Conservation (phyloP, 2,113 vertebrate species). For the Nannobrachium achirus region DNA sequence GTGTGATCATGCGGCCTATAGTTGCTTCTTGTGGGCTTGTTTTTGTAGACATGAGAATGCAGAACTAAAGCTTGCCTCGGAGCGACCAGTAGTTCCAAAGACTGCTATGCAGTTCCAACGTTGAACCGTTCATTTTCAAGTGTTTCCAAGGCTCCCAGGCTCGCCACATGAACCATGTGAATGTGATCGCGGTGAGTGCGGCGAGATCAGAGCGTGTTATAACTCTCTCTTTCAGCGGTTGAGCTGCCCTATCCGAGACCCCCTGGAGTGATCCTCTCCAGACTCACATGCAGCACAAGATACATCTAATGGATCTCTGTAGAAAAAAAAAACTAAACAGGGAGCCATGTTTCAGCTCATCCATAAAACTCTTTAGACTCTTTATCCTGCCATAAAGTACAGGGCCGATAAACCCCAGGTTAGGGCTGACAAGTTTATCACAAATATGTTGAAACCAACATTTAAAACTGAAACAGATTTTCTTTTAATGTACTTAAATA, state of each 20-base stretch:
- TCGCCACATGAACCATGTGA: too few relatives aligned
- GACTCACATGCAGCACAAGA: slow-evolving; percentile 39
- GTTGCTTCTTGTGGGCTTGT: too few relatives aligned
- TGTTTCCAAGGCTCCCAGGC: too few relatives aligned
- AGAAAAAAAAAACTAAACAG: slow-evolving; percentile 46
- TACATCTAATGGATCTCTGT: slow-evolving; percentile 30
- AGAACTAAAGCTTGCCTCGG: too few relatives aligned
- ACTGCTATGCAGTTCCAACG: too few relatives aligned
- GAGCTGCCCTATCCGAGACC: slow-evolving; percentile 11
- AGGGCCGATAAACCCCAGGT: slow-evolving; percentile 47
- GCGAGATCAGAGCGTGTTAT: background rate
- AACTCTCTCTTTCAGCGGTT: background rate
- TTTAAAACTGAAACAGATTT: too few relatives aligned
- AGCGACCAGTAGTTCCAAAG: too few relatives aligned
- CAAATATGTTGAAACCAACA: too few relatives aligned
- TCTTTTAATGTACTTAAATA: too few relatives aligned
- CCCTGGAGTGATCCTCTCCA: slow-evolving; percentile 47
- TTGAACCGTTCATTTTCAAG: too few relatives aligned
- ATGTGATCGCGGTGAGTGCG: background rate
- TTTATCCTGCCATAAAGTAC: slow-evolving; percentile 34
- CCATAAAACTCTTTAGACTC: slow-evolving; percentile 17
- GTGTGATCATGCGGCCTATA: too few relatives aligned
- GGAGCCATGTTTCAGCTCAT: slow-evolving; percentile 47
- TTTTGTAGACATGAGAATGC: too few relatives aligned
- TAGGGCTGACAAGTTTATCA: background rate